Conservation (phyloP, 2,888 invertebrate genomes). For the Odontomyia ornata region DNA sequence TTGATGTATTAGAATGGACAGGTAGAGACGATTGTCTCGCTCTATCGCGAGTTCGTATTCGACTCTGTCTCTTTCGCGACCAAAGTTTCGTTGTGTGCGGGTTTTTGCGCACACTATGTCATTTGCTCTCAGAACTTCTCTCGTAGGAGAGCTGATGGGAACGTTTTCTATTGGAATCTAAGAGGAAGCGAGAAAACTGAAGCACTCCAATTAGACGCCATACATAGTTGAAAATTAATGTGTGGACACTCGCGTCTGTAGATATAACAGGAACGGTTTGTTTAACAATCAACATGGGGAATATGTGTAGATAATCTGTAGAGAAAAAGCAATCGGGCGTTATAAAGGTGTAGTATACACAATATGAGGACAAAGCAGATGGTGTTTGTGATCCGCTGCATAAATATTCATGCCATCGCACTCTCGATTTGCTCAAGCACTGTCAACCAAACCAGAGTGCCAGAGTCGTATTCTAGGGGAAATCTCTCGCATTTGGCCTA, state of each 20-base stretch:
- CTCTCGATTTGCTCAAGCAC: no score
- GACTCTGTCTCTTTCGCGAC: neutral
- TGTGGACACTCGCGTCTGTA: neutral
- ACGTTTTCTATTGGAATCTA: neutral
- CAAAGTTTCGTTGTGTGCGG: neutral
- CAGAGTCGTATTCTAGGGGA: conserved; percentile 14
- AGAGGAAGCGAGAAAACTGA: neutral
- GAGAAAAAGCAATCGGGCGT: neutral
- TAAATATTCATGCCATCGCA: conserved; percentile 6
- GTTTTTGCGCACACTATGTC: neutral
- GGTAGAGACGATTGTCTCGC: neutral
- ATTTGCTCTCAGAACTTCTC: neutral
- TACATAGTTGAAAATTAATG: neutral
- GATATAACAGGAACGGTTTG: neutral
- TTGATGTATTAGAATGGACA: neutral
- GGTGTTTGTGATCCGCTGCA: neutral
- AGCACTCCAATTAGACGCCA: conserved; percentile 12
- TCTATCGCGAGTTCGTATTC: neutral
- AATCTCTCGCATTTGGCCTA: no score
- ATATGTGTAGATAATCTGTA: neutral
- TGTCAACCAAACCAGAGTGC: no score
- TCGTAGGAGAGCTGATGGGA: neutral
- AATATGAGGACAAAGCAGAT: neutral
- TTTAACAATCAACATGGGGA: neutral
- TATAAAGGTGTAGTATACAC: neutral